These are phyloP conservation scores for Leistus spinibarbis DNA, from an alignment of 2,888 invertebrate species.

Conservation along the genomic window DNA sequence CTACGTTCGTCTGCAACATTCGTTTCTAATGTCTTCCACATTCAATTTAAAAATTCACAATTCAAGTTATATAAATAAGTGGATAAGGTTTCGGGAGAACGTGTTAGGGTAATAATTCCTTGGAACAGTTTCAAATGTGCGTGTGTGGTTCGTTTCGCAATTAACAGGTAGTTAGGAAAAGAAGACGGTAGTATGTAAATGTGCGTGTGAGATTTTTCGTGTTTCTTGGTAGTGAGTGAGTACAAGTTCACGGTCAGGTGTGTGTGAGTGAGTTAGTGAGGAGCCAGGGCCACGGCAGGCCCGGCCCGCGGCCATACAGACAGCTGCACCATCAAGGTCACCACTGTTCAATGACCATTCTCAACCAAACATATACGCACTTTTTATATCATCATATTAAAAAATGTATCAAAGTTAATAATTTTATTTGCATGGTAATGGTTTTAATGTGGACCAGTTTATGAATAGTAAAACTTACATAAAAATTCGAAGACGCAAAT, in stretches of 20 bases:
- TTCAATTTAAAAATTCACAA: not conserved
- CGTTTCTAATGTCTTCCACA: not conserved
- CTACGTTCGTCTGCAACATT: conserved; percentile 81
- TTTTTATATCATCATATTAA: not conserved
- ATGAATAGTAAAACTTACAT: conserved; percentile 68
- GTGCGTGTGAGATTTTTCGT: conserved; percentile 38
- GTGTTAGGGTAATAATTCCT: not conserved
- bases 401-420: too few relatives aligned
- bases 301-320: conserved; percentile 46
- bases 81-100: not conserved
- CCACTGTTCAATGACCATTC: conserved; percentile 50
- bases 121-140: not conserved
- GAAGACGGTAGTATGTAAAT: conserved; percentile 45
- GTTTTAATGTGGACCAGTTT: too few relatives aligned
- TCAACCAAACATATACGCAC: not conserved
- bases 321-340: conserved; percentile 48
- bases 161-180: conserved; percentile 43
- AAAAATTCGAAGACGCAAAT: conserved; percentile 84
- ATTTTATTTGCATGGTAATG: too few relatives aligned
- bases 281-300: conserved; percentile 49
- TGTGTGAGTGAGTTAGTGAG: conserved; percentile 48
- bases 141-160: conserved; percentile 37
- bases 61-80: not conserved
- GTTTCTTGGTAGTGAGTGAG: conserved; percentile 5
- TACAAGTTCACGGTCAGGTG: conserved; percentile 51